These are phyloP conservation scores for Microtus ochrogaster DNA, from an alignment of 2,113 vertebrate genomes.

Conservation along the genomic window DNA sequence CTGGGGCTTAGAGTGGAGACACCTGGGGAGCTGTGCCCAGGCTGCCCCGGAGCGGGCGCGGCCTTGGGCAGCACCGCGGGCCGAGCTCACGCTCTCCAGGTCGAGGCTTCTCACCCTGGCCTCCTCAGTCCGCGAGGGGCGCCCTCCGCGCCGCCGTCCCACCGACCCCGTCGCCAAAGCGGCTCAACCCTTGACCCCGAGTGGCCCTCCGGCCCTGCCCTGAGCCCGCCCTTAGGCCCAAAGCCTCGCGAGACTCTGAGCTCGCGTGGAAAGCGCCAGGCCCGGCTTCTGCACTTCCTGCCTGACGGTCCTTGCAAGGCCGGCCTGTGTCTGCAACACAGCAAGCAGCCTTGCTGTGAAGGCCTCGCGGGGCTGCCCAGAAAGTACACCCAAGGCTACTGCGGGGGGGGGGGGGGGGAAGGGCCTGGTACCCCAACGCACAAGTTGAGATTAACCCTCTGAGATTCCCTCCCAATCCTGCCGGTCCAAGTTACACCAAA, in stretches of 20 bases:
- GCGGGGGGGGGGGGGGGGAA: too few species aligned
- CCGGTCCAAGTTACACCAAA: conserved; percentile 74
- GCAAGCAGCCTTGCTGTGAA: background rate
- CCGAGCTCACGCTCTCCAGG: background rate
- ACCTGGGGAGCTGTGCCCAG: background rate
- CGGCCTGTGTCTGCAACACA: accelerated
- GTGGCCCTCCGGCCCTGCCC: background rate
- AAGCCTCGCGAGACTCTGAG: background rate
- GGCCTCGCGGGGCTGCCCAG: accelerated
- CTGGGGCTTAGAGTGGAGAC: background rate
- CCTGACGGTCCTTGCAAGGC: background rate
- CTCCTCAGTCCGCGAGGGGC: background rate
- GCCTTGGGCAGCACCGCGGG: background rate
- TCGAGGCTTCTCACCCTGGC: too few species aligned
- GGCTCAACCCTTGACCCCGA: accelerated
- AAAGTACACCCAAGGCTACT: background rate
- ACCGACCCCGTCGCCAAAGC: background rate
- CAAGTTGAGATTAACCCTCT: background rate
- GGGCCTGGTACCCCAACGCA: background rate
- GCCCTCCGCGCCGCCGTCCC: background rate
- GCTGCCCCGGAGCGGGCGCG: background rate
- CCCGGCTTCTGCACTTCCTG: background rate
- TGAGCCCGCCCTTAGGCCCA: background rate
- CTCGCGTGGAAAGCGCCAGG: background rate
- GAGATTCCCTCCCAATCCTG: background rate